Conservation (phyloP, 2,113 vertebrate species). For the Solea senegalensis region DNA sequence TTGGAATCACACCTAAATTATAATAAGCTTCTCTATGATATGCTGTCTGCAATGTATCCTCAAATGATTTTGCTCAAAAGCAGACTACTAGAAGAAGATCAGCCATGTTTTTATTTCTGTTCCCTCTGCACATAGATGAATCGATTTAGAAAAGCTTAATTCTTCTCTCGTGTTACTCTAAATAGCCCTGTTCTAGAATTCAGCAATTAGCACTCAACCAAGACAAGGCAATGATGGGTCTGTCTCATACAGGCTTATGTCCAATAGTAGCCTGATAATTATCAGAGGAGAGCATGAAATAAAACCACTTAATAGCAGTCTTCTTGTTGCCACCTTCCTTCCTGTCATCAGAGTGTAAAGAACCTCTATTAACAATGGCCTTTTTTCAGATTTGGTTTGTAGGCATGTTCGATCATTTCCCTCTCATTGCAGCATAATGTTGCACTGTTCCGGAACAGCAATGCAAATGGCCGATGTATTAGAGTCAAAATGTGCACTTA, state of each 20-base stretch:
- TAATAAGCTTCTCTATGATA: constrained; percentile 1
- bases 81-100: constrained; percentile 16
- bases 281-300: background rate
- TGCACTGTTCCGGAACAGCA: constrained; percentile 51
- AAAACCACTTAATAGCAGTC: constrained; percentile 18
- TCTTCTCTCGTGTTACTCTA: constrained; percentile 20
- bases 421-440: constrained; percentile 27
- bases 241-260: constrained; percentile 11
- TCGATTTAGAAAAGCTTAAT: constrained; percentile 33
- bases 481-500: constrained; percentile 53
- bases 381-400: constrained; percentile 37
- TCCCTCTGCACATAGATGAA: constrained; percentile 16
- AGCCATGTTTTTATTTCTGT: constrained; percentile 2
- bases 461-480: constrained; percentile 52
- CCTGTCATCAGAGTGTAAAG: constrained; percentile 38
- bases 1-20: background rate
- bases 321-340: constrained; percentile 20
- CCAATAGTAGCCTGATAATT: constrained; percentile 30
- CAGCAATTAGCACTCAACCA: constrained; percentile 6
- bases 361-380: constrained; percentile 67
- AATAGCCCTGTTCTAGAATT: constrained; percentile 17
- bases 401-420: constrained; percentile 44
- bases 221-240: background rate
- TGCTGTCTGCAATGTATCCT: constrained; percentile 37
- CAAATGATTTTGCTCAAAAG: constrained; percentile 20